Evolutionary conservation across 2,797 vertebrate genomes (phyloP).

Genomic region (Myiothlypis chrysogaster): DNA sequence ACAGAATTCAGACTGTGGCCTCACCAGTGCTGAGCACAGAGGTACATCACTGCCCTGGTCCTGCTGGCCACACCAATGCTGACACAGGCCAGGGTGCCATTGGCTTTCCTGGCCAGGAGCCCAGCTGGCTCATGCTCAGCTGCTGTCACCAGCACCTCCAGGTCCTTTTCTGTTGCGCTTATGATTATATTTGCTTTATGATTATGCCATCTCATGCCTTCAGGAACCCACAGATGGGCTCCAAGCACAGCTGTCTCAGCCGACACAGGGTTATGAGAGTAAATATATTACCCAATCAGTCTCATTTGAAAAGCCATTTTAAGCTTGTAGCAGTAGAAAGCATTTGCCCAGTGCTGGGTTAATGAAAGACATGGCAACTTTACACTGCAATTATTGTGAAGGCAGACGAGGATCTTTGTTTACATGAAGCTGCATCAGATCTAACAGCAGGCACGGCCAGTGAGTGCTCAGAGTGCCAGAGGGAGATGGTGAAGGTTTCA

Average conservation of each 20-base stretch:
- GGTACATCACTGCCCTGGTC: rapidly evolving
- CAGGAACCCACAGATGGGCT: not conserved
- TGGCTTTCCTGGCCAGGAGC: not conserved
- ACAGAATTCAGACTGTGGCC: rapidly evolving
- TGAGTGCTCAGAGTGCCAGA: not conserved
- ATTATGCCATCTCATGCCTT: not conserved
- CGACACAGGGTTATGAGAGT: not conserved
- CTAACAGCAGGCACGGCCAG: not conserved
- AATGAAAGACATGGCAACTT: not conserved
- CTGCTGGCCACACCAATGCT: not conserved
- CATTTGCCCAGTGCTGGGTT: not conserved
- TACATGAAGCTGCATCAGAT: rapidly evolving
- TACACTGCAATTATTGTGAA: not conserved
- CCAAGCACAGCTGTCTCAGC: not conserved
- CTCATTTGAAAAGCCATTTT: not conserved
- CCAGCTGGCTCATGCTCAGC: not conserved
- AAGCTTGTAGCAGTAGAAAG: not conserved
- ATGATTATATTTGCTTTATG: not conserved
- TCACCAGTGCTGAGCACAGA: rapidly evolving
- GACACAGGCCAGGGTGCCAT: rapidly evolving
- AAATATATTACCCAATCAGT: not conserved
- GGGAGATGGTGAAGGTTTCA: not conserved
- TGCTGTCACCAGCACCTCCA: not conserved
- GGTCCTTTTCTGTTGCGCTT: not conserved
- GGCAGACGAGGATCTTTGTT: not conserved